Evolutionary conservation across 2,113 vertebrate genomes (phyloP), one percentile per base, ranked within the genome.

Genomic region (Oreotragus oreotragus): DNA sequence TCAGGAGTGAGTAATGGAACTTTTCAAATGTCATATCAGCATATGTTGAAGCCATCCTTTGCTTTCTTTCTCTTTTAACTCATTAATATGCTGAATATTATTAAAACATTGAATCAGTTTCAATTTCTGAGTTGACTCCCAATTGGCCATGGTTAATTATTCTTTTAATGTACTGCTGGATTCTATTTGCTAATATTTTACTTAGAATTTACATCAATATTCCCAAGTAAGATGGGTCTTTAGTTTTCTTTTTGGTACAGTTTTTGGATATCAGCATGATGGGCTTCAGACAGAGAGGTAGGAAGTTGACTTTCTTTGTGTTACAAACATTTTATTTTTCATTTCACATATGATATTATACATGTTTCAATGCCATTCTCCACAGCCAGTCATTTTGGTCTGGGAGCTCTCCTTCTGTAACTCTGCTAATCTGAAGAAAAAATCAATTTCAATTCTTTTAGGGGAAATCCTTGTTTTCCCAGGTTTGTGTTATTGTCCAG

Each of bases 41-140:
- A 97, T 94, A 98, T 96, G 91, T 96, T 96, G 55, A 95, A 96
- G 47, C 86, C 77, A 97, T 92, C 88, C 88, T 94, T 96, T 95
- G 76, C 90, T 88, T 95, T 93, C 93, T 97, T 90, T 81, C 87
- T 95, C 89, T 83, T 60, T 96, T 98, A 80, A 97, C 64, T 98
- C 96, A 93, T 96, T 97, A 97, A 96, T 96, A 84, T 98, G 96
- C 92, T 98, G 96, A 97, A 95, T 97, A 94, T 97, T 96, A 98
- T 94, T 96, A 98, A 96, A 97, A 97, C 88, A 88, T 27, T 95
- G 83, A 96, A 95, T 97, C 80, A 84, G 57, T 96, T 94, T 86
- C 49, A 47, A 49, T 89, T 96, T 62, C 79, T 95, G 84, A 92
- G 92, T 36, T 83, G 15, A 97, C 95, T 91, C 57, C 84, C 84